Conservation (phyloP, 2,888 invertebrate species). For the Podotricha telesiphe region DNA sequence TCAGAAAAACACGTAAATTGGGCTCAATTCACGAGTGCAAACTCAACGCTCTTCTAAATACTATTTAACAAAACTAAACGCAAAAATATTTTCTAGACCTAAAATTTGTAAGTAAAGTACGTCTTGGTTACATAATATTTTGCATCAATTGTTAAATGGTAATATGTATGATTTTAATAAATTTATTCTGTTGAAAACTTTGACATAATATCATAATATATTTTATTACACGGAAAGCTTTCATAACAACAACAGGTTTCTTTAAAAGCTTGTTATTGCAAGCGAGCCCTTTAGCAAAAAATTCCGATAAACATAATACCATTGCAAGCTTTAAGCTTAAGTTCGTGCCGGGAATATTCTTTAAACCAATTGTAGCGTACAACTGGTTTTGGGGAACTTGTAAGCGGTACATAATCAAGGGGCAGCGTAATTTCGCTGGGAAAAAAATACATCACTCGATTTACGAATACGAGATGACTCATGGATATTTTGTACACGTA, state of each 20-base stretch:
- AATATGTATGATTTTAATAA: too few relatives aligned
- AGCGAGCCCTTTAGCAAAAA: conserved; percentile 3
- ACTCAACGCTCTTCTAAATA: too few relatives aligned
- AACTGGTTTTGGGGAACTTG: conserved; percentile 41
- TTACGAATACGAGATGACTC: conserved; percentile 33
- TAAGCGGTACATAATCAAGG: conserved; percentile 35
- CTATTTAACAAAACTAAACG: too few relatives aligned
- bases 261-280: conserved; percentile 20
- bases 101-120: too few relatives aligned
- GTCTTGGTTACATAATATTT: too few relatives aligned
- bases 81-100: too few relatives aligned
- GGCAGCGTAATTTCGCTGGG: conserved; percentile 32
- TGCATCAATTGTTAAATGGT: too few relatives aligned
- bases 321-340: conserved; percentile 12
- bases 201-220: background rate
- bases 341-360: conserved; percentile 16
- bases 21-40: too few relatives aligned
- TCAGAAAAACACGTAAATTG: too few relatives aligned
- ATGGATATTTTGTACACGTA: conserved; percentile 30
- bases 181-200: background rate
- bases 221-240: conserved; percentile 12
- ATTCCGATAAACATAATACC: background rate
- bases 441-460: conserved; percentile 41
- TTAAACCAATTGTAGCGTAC: conserved; percentile 19
- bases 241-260: conserved; percentile 6